A percentile compares a stretch with the other conserved stretches of the same genome.
phyloP scores from a whole-genome alignment of 2,797 vertebrate species.

The Sternotherus odoratus region DNA sequence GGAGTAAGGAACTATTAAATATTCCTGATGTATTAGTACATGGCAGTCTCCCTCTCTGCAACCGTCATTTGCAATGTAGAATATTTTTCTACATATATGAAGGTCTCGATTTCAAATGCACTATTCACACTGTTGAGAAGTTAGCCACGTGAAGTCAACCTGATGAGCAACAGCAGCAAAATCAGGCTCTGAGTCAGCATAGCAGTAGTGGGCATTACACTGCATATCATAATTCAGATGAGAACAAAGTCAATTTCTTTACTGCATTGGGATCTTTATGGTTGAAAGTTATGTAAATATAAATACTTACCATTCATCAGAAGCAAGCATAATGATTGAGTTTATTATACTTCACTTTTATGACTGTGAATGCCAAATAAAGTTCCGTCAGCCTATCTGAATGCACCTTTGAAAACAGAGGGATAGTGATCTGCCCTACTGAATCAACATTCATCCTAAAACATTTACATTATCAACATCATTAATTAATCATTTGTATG shows the following conservation, averaged over 20 bases:
- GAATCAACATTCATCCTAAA: not conserved
- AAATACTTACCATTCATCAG: not conserved
- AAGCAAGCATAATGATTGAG: not conserved
- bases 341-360: not conserved
- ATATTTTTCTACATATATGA: not conserved
- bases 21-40: not conserved
- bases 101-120: not conserved
- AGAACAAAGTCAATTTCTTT: not conserved
- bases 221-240: rapidly evolving
- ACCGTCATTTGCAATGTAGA: not conserved
- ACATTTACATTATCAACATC: not conserved
- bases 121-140: not conserved
- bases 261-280: not conserved
- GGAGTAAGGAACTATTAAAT: not conserved
- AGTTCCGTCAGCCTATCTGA: not conserved
- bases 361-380: not conserved
- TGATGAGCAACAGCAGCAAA: not conserved
- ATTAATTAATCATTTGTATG: not conserved
- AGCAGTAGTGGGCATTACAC: not conserved
- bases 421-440: not conserved
- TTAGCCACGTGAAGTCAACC: not conserved
- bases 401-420: not conserved
- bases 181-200: not conserved
- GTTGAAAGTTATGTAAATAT: not conserved
- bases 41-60: not conserved